Evolutionary conservation across 1,140 invertebrate species (phyloP).

Genomic region (Heterodera schachtii): DNA sequence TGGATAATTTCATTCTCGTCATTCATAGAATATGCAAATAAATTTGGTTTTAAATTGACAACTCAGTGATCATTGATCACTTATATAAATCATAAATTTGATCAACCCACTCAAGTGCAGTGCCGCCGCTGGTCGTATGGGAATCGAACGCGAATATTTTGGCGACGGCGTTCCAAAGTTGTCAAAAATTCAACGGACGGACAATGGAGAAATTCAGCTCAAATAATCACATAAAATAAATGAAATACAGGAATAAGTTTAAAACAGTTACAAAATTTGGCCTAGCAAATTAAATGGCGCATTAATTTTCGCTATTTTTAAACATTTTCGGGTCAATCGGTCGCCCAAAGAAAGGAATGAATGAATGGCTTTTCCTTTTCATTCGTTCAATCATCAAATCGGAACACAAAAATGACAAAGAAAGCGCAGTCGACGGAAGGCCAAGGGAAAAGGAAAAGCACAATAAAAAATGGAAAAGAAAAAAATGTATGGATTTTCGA

Average conservation of each 20-base stretch:
- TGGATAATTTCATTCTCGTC: too few relatives aligned
- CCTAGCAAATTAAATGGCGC: too few relatives aligned
- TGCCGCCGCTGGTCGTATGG: neutral
- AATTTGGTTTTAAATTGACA: neutral
- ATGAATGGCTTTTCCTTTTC: neutral
- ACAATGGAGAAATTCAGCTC: too few relatives aligned
- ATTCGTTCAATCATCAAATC: neutral
- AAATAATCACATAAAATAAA: too few relatives aligned
- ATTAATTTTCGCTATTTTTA: too few relatives aligned
- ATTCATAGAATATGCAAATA: too few relatives aligned
- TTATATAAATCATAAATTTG: neutral
- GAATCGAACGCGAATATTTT: neutral
- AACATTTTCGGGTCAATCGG: too few relatives aligned
- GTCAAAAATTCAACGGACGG: neutral
- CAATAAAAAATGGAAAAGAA: neutral
- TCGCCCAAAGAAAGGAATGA: neutral
- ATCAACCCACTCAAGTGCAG: neutral
- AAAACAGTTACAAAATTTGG: too few relatives aligned
- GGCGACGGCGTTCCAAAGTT: neutral
- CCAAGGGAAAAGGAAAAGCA: neutral
- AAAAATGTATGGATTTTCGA: neutral
- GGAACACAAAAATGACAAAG: neutral
- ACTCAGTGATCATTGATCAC: neutral
- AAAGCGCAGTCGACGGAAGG: neutral
- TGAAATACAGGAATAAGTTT: too few relatives aligned